Evolutionary conservation across 2,888 invertebrate genomes (phyloP), one percentile per base, ranked within the genome.

Genomic region (Megaustenia siamemsis): DNA sequence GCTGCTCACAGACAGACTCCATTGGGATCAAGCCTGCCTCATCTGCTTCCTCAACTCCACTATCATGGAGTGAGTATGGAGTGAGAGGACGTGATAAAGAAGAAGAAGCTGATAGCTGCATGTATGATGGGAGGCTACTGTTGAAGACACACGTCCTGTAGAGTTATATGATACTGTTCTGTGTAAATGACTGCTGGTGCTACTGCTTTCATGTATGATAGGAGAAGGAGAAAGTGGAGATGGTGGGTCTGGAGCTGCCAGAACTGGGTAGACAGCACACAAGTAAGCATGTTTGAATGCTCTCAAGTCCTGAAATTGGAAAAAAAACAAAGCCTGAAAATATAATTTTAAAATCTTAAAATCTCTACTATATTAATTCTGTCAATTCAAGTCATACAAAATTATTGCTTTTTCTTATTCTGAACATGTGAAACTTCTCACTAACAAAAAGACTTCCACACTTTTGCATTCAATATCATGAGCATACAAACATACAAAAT

Each of bases 211-310:
- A 56, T 43, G 32, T 24, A 66, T 40, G 63, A 75, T 45, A 6
- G 91, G 89, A 15, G 90, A 88, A 10, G 91, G 90, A 10, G 90
- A 87, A 40, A 87, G 82, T 1, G 89, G 88, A 38, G 90, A 88
- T 1, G 92, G 92, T 10, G 92, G 92, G 43, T 90, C 90, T 38
- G 92, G 92, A 6, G 91, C 92, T 21, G 91, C 91, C 43, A 92
- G 86, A 0, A 91, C 91, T 24, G 93, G 92, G 75, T 90, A 92
- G 8, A 91, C 89, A 8, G 92, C 92, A 89, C 91, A 92, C 75
- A 91, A 85, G 69, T 91, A 88, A 60, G 90, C 89, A 83, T 90
- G 87, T 82, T 90, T 88, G 88, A 92, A 92, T 43, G 90, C 89
- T 56, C 87, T 76, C 73, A 89, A 86, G 18, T 90, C 89, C 90